These are phyloP conservation scores for Drosophila subquinaria DNA, from an alignment of 2,888 invertebrate genomes.

Conservation along the genomic window DNA sequence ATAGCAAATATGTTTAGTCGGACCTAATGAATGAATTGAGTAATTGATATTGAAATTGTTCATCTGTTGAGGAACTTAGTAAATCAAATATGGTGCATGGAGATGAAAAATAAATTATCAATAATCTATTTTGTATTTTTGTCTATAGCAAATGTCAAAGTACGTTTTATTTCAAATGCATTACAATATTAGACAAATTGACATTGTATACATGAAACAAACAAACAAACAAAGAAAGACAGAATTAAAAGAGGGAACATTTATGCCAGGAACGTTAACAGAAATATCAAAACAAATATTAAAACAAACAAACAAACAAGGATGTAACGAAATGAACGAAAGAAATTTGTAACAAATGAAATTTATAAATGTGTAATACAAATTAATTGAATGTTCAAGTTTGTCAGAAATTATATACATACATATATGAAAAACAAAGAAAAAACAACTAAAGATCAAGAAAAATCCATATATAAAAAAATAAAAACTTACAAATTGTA, in stretches of 20 bases:
- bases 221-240: conserved; percentile 39
- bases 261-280: conserved; percentile 69
- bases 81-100: conserved; percentile 25
- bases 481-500: conserved; percentile 54
- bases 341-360: conserved; percentile 66
- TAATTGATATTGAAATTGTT: conserved; percentile 2
- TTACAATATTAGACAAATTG: conserved; percentile 16
- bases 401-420: conserved; percentile 78
- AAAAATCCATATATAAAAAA: conserved; percentile 32
- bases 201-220: conserved; percentile 26
- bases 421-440: conserved; percentile 37
- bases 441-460: conserved; percentile 1
- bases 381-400: conserved; percentile 77
- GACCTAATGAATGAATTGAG: conserved; percentile 16
- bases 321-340: conserved; percentile 34
- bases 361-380: conserved; percentile 71
- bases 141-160: conserved; percentile 46
- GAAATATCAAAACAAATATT: conserved; percentile 59
- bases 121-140: conserved; percentile 51
- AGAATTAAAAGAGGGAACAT: conserved; percentile 53
- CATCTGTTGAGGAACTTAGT: conserved; percentile 26
- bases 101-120: background rate
- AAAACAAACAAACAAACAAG: conserved; percentile 18
- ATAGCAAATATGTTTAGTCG: conserved; percentile 14
- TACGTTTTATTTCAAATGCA: conserved; percentile 24